phyloP scores from a whole-genome alignment of 2,113 vertebrate species.

The Oriolus oriolus region DNA sequence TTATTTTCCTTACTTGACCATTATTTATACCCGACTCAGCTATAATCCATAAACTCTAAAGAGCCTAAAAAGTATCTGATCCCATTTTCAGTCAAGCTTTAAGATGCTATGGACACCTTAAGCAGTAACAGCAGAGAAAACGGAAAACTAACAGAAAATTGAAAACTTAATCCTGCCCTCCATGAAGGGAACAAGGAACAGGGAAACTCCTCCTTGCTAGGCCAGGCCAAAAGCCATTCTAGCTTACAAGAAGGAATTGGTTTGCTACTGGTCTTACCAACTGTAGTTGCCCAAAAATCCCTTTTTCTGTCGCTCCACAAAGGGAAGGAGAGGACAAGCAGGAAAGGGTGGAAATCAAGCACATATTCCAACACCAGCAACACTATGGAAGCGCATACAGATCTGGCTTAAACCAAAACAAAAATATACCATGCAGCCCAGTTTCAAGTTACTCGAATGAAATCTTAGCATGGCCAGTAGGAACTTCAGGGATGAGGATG shows the following conservation, averaged over 20 bases:
- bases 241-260: not conserved
- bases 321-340: not conserved
- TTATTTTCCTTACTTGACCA: not conserved
- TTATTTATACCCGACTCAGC: not conserved
- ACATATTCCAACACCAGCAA: not conserved
- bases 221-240: not conserved
- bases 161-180: not conserved
- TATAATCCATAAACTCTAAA: not conserved
- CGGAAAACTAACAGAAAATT: not conserved
- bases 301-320: not conserved
- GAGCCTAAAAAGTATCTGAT: not conserved
- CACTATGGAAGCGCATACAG: fast-evolving
- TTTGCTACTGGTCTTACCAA: not conserved
- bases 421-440: not conserved
- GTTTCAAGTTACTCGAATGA: not conserved
- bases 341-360: not conserved
- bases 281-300: not conserved
- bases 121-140: not conserved
- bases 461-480: not conserved
- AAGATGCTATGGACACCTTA: not conserved
- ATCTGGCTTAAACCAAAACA: not conserved
- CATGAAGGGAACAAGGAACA: not conserved
- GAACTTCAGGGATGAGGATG: not conserved
- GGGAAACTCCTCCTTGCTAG: not conserved
- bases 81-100: not conserved